Conservation (phyloP, 2,797 vertebrate species). For the Cetoscarus ocellatus region DNA sequence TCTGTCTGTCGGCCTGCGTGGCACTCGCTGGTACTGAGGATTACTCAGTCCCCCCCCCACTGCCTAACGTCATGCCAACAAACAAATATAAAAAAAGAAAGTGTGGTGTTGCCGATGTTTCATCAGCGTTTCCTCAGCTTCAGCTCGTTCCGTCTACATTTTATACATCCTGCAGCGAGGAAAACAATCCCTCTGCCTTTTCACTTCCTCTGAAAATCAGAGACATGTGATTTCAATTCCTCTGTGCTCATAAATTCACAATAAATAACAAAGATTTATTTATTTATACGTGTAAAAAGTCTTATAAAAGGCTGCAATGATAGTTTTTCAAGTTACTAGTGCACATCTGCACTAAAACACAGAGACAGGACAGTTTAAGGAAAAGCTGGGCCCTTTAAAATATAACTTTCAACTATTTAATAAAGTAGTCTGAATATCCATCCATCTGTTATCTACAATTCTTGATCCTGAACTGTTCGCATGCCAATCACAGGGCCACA, state of each 20-base stretch:
- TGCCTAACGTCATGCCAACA: conserved; percentile 58
- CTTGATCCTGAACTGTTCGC: no score
- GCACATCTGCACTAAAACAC: no score
- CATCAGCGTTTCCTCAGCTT: conserved; percentile 7
- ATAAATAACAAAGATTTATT: not conserved
- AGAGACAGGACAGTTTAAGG: no score
- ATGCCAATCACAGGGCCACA: no score
- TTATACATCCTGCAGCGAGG: not conserved
- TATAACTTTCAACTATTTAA: no score
- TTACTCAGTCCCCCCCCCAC: conserved; percentile 50
- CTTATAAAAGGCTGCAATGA: not conserved
- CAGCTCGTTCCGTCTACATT: not conserved
- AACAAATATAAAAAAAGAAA: conserved; percentile 13
- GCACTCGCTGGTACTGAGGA: conserved; percentile 74
- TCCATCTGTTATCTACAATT: no score
- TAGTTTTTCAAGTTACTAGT: not conserved
- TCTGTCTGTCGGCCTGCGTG: conserved; percentile 48
- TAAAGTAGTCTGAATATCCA: no score
- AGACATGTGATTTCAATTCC: not conserved
- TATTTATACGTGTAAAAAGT: not conserved
- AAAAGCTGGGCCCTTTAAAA: no score
- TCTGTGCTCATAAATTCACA: not conserved
- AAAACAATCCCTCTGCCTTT: not conserved
- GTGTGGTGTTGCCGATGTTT: not conserved
- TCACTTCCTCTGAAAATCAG: not conserved